A percentile compares a stretch with the other conserved stretches of the same genome.
Evolutionary conservation across 2,113 vertebrate genomes (phyloP).

Genomic region (Gila orcuttii): DNA sequence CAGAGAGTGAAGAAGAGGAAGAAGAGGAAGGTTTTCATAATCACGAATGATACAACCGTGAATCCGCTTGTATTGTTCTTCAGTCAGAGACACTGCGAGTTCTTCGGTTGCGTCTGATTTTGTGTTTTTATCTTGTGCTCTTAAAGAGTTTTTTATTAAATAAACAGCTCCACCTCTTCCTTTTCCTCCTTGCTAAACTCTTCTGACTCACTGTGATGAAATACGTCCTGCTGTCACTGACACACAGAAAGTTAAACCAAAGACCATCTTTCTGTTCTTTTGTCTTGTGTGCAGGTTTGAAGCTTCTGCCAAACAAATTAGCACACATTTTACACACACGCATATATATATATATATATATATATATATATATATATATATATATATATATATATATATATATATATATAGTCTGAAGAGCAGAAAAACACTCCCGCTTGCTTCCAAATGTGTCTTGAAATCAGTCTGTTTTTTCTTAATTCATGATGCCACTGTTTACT

Average conservation of each 20-base stretch:
- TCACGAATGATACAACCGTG: neutral
- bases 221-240: neutral
- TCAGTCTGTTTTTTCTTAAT: no score
- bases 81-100: neutral
- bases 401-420: no score
- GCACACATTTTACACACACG: neutral
- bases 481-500: neutral
- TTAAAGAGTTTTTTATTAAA: neutral
- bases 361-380: no score
- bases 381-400: no score
- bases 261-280: neutral
- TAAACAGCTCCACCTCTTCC: neutral
- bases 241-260: neutral
- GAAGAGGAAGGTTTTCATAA: slow-evolving; percentile 59
- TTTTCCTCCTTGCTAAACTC: neutral
- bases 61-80: neutral
- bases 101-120: neutral
- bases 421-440: no score
- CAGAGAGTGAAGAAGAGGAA: slow-evolving; percentile 39
- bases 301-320: neutral
- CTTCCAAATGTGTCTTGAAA: no score
- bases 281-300: neutral
- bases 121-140: neutral
- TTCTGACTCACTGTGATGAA: neutral
- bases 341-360: no score